Evolutionary conservation across 2,888 invertebrate species (phyloP), one percentile per base, ranked within the genome.

Genomic region (Eupithecia centaureata): DNA sequence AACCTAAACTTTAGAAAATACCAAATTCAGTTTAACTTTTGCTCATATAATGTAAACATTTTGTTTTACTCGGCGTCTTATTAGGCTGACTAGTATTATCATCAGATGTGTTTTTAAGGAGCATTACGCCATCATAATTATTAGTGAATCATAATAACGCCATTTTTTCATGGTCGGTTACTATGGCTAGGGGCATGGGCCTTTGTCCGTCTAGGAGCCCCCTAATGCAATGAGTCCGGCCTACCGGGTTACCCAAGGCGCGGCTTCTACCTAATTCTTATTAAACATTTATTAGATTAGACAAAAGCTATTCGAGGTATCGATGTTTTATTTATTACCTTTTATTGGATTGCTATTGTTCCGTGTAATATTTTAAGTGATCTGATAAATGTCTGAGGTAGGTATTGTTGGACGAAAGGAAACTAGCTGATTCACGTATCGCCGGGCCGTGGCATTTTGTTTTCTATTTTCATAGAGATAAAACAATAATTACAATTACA

Each of bases 241-340:
- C 79, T 75, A 62, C 76, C 73, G 68, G 56, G 63, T 58, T 64
- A 61, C 73, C 65, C 72, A 74, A 84, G 86, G 87, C 82, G 87
- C 82, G 89, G 86, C 87, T 86, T 86, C 87, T 87, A 87, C 87
- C 90, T 91, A 91, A 91, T 91, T 91, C 91, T 86, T 91, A 92
- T 90, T 91, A 92, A 92, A 91, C 90, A 92, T 92, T 92, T 92
- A 93, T 92, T 92, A 87, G 87, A 91, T 91, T 89, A 91, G 87
- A 88, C 85, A 87, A 90, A 86, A 87, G 87, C 89, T 86, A 91
- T 92, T 83, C 86, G 79, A 85, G 84, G 87, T 87, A 88, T 86
- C 83, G 68, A 90, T 93, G 91, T 91, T 90, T 92, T 92, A 92
- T 93, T 92, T 92, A 92, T 90, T 82, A 85, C 82, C 85, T 83